These are phyloP conservation scores for Gambusia holbrooki DNA, from an alignment of 2,113 vertebrate genomes.

Conservation along the genomic window DNA sequence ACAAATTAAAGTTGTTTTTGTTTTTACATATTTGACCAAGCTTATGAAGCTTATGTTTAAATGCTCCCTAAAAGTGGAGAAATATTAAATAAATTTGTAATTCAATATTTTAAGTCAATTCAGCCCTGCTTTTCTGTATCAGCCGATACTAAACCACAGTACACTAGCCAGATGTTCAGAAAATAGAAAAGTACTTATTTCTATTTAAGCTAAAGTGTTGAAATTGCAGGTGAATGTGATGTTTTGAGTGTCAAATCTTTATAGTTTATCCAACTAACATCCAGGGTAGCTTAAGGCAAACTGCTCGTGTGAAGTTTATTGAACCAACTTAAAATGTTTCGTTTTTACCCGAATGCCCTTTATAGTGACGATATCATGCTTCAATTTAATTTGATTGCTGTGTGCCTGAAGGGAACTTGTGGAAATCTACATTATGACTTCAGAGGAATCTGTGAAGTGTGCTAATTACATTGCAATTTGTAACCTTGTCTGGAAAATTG, in stretches of 20 bases:
- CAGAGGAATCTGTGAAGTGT: slow-evolving; percentile 10
- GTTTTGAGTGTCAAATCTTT: too few species aligned
- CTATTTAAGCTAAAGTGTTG: not conserved
- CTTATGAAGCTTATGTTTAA: too few species aligned
- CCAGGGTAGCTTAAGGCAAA: not conserved
- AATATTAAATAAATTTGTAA: too few species aligned
- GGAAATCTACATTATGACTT: slow-evolving; percentile 30
- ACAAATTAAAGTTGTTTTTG: too few species aligned
- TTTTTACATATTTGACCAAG: too few species aligned
- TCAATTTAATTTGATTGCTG: slow-evolving; percentile 17
- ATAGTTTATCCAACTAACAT: too few species aligned
- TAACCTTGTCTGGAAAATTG: slow-evolving; percentile 50
- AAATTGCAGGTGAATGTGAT: not conserved
- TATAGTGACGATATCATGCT: slow-evolving; percentile 1
- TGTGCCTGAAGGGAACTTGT: slow-evolving; percentile 18
- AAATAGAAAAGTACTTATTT: not conserved
- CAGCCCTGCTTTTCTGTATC: too few species aligned
- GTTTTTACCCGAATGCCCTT: slow-evolving; percentile 13
- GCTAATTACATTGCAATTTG: slow-evolving; percentile 49
- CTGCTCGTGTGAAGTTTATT: not conserved
- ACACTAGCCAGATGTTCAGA: not conserved
- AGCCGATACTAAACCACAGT: too few species aligned
- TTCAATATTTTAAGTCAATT: too few species aligned
- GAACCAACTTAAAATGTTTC: not conserved
- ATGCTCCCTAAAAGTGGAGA: too few species aligned